Base-by-base conservation (phyloP, 1,140 invertebrate genomes). In the Zophobas atratus region DNA sequence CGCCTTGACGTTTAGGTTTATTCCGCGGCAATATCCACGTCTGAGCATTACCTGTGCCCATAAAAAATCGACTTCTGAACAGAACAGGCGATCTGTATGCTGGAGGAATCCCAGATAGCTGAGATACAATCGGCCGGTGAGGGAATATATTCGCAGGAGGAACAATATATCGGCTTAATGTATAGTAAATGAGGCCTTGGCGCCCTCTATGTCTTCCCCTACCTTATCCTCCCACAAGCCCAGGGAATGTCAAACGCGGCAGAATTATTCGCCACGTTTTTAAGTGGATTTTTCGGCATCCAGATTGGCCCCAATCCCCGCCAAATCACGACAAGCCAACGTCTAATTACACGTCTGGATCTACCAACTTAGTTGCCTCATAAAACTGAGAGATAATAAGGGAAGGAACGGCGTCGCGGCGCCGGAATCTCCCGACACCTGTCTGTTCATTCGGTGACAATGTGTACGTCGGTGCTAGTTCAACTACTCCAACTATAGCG, bases 401-500 rank as follows among this genome's bases (percentile, higher is more conserved):
- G 60, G 60, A 43, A 48, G 60, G 60, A 60, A 60, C 20, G 36
- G 33, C 49, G 33, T 36, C 49, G 33, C n/a, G 56, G 56, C 82
- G 78, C 77, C 70, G 79, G 82, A 81, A 81, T 81, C 77, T 75
- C 81, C 76, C 78, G 84, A 84, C 84, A 84, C 80, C 80, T 84
- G 84, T 84, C 84, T 84, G 84, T 84, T 84, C 80, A 84, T 84
- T 84, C 83, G 81, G 82, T 81, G 84, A 84, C 84, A 84, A 84
- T 84, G 84, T 84, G 83, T 73, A 73, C 71, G 20, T 20, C 20
- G 20, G 20, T 20, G 20, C 49, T 73, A 73, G 6, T 41, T 67
- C 38, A 73, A 73, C 71, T 73, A 55, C 51, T 49, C 38, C 71
- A 55, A 56, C 39, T 73, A 73, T 51, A 51, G 49, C 49, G 3